These are phyloP conservation scores for Vireo altiloquus DNA, from an alignment of 2,113 vertebrate genomes.

Conservation along the genomic window DNA sequence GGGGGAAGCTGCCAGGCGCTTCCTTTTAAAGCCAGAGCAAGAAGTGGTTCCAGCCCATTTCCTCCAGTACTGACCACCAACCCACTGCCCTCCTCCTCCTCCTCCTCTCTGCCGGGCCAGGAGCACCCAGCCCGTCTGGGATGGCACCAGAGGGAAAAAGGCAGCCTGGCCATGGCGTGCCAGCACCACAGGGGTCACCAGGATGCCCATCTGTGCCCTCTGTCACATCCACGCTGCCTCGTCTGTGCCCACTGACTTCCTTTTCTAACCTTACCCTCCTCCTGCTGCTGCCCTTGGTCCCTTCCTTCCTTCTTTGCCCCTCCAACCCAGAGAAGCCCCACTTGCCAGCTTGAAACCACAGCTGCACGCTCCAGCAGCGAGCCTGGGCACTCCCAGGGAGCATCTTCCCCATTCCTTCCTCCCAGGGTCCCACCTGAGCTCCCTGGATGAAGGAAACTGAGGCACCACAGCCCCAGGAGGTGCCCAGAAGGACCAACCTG, in stretches of 20 bases:
- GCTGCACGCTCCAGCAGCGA: background rate
- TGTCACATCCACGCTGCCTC: background rate
- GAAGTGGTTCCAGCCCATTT: background rate
- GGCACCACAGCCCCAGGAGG: background rate
- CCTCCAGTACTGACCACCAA: background rate
- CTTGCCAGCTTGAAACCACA: background rate
- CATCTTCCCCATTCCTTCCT: background rate
- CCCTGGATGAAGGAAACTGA: background rate
- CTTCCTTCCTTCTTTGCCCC: slow-evolving; percentile 25
- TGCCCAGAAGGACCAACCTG: background rate
- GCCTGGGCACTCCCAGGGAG: background rate
- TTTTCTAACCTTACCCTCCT: background rate
- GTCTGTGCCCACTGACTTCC: background rate
- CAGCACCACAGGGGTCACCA: background rate
- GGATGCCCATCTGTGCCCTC: background rate
- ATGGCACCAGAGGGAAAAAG: accelerated
- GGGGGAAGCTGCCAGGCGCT: background rate
- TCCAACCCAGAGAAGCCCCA: background rate
- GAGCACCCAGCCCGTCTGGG: background rate
- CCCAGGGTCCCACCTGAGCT: background rate
- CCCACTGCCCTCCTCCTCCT: background rate
- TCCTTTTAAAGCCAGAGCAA: background rate
- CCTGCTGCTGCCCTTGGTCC: background rate
- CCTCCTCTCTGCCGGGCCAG: background rate
- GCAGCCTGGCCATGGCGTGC: background rate